Base-by-base conservation (phyloP, 2,113 vertebrate species). In the Semicossyphus pulcher region DNA sequence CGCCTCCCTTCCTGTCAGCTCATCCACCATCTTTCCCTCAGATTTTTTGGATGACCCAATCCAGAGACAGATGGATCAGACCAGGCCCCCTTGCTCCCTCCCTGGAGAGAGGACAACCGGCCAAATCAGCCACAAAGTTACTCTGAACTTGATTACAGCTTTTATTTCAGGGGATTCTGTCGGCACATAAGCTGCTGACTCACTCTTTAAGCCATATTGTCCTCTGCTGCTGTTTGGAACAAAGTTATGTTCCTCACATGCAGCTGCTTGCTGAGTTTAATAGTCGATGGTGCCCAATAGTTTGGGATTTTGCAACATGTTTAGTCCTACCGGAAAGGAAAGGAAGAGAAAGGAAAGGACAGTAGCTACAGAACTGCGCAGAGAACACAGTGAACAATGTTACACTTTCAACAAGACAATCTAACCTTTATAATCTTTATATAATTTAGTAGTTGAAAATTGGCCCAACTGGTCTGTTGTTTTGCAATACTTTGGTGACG, bases 41-140 rank as follows among this genome's bases (percentile, higher is more conserved):
- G 15, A 58, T 68, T 74, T 86, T 62, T 72, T 81, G 80, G 84
- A 77, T 10, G 72, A 80, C 47, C 80, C 21, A 1, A 28, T 82
- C 65, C 39, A 36, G 66, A 60, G 71, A 80, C 86, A 90, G 86
- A 88, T 86, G 86, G 86, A 83, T 42, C 37, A 0, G 32, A 65
- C 21, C 66, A 52, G 61, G 70, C 63, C 4, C 41, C 54, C 47
- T 59, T 58, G 74, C 72, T 76, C 45, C 60, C 62, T 72, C 67
- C 49, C 61, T 2, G 1, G 39, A 60, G 65, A 65, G 20, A 4
- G 60, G 42, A 76, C 66, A 66, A 48, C 16, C 57, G 20, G 74
- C 83, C 69, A 83, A 70, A 78, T 54, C n/a, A n/a, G n/a, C 12
- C 51, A 2, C 57, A 81, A 69, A 76, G 31, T 76, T 72, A n/a